These are phyloP conservation scores for Corella eumyota DNA, from an alignment of 23 tunicate species.

Conservation along the genomic window DNA sequence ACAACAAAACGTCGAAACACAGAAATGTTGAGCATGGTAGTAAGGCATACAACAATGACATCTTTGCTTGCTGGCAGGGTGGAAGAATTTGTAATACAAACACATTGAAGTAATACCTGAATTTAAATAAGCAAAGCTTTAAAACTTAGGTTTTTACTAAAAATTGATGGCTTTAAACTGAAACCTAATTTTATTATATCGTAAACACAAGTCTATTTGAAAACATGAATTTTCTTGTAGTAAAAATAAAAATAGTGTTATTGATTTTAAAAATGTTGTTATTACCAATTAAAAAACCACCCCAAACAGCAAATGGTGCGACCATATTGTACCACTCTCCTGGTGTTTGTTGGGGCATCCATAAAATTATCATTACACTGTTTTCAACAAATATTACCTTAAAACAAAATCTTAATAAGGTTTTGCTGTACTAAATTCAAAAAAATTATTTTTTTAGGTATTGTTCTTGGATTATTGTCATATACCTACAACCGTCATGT, in stretches of 20 bases:
- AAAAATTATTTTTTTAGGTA: not conserved
- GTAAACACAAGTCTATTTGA: too few species aligned
- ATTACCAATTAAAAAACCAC: slow-evolving; percentile 64
- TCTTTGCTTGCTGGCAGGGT: slow-evolving; percentile 52
- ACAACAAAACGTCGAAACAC: slow-evolving; percentile 16
- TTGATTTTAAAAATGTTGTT: too few species aligned
- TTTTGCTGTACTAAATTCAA: not conserved
- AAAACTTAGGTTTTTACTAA: too few species aligned
- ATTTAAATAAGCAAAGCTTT: slow-evolving; percentile 2
- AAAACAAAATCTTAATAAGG: not conserved
- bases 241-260: too few species aligned
- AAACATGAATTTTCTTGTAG: too few species aligned
- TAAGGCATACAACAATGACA: slow-evolving; percentile 80
- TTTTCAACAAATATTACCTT: slow-evolving; percentile 53
- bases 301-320: slow-evolving; percentile 65
- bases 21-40: slow-evolving; percentile 3
- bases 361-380: slow-evolving; percentile 68
- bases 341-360: slow-evolving; percentile 54
- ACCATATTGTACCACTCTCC: slow-evolving; percentile 78
- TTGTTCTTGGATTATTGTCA: not conserved
- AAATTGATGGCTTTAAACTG: too few species aligned
- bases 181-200: too few species aligned
- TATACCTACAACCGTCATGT: too few species aligned
- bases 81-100: slow-evolving; percentile 68
- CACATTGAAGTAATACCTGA: slow-evolving; percentile 63